Base-by-base conservation (phyloP, 1,140 invertebrate genomes). In the Pogonomyrmex californicus region DNA sequence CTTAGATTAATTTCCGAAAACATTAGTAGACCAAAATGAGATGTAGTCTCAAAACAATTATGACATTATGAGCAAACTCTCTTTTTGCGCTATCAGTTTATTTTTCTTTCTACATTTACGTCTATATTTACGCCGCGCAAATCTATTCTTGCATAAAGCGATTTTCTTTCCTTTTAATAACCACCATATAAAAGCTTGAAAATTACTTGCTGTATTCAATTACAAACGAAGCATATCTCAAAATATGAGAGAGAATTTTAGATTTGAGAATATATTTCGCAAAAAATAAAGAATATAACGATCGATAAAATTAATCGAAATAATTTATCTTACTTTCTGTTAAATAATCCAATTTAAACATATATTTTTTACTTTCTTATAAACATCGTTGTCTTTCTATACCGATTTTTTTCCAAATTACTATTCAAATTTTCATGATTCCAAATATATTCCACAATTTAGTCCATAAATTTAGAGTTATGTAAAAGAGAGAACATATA, bases 11-110 rank as follows among this genome's bases (percentile, higher is more conserved):
- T 33, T 41, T 63, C 7, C 17, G n/a, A 76, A 41, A 51, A 5
- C 36, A 14, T 66, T 38, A 41, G 2, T 17, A 56, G 10, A 1
- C 41, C 62, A 66, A 66, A 56, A 23, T n/a, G 6, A 56, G 14
- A 56, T 89, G 86, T 76, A 88, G 33, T 88, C 66, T 44, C n/a
- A 17, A 56, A 86, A 88, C 77, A 81, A 89, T 88, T 81, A 86
- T n/a, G 12, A 10, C 12, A 63, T 12, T 23, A 23, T 23, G 23
- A 78, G 77, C 58, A 58, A 41, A 17, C 7, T 10, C 51, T 49
- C 2, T 17, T 4, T 54, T 47, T 47, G 36, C 12, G 6, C 12
- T 85, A 70, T 54, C 12, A 17, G 7, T 70, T 38, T 71, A 47
- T 71, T 49, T 5, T 2, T 23, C 68, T 73, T 17, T 83, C 56